Percentiles rank a stretch among this genome's conserved stretches.
These are phyloP conservation scores for Zootoca vivipara DNA, from an alignment of 2,113 vertebrate genomes.

Conservation along the genomic window DNA sequence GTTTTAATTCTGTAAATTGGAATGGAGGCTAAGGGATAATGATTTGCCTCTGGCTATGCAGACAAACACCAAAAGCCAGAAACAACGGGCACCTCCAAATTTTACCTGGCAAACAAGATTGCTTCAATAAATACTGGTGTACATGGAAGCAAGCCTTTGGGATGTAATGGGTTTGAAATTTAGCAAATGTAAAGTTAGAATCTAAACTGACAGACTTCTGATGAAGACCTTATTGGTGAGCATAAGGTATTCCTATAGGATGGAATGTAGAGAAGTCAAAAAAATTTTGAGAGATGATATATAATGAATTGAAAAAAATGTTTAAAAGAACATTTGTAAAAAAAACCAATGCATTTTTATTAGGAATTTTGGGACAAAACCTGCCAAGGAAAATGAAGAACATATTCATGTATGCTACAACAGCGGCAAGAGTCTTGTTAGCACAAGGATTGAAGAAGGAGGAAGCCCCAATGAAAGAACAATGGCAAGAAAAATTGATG, in stretches of 20 bases:
- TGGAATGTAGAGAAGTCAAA: background rate
- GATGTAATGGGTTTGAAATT: background rate
- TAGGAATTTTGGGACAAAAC: no score
- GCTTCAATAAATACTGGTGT: background rate
- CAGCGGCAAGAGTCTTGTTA: no score
- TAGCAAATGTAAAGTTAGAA: background rate
- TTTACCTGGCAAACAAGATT: background rate
- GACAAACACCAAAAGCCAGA: background rate
- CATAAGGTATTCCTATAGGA: background rate
- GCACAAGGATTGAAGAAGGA: no score
- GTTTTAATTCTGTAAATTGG: background rate
- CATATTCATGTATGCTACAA: no score
- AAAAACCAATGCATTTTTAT: no score
- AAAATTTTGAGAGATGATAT: no score
- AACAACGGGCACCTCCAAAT: background rate
- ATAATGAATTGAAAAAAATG: no score
- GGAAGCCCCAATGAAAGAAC: no score
- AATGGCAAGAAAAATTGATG: no score
- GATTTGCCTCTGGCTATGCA: background rate
- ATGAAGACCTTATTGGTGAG: background rate
- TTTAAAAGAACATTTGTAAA: no score
- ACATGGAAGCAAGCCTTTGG: background rate
- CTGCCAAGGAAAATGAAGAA: no score
- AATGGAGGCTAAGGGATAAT: background rate
- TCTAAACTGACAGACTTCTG: background rate